A percentile compares a stretch with the other conserved stretches of the same genome.
These are phyloP conservation scores for Ceuthmochares aereus DNA, from an alignment of 2,113 vertebrate genomes.

Conservation along the genomic window DNA sequence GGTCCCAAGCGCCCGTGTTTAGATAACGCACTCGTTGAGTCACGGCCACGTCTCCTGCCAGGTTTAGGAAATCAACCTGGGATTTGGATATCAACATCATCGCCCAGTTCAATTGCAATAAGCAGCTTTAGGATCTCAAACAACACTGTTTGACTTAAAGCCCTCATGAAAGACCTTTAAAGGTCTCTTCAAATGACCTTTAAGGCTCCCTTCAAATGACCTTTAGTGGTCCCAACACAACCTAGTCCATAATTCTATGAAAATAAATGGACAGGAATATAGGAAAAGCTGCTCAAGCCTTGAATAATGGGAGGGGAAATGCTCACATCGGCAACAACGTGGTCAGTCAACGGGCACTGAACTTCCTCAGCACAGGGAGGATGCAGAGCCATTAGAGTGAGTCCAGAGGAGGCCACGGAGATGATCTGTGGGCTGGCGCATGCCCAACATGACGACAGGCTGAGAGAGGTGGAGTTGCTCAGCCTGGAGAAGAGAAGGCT, in stretches of 20 bases:
- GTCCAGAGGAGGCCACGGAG: too few species aligned
- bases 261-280: neutral
- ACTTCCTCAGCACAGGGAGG: neutral
- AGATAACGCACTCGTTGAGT: neutral
- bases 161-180: neutral
- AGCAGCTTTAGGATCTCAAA: neutral
- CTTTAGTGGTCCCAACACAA: neutral
- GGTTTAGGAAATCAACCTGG: neutral
- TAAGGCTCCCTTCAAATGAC: too few species aligned
- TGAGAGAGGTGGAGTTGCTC: too few species aligned
- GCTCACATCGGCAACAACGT: neutral
- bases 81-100: neutral
- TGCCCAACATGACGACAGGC: too few species aligned
- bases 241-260: rapidly evolving
- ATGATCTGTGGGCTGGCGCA: too few species aligned
- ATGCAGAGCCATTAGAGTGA: too few species aligned
- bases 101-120: rapidly evolving
- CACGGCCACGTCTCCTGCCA: neutral
- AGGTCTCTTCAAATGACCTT: neutral
- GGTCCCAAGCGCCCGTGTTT: rapidly evolving
- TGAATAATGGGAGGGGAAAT: neutral
- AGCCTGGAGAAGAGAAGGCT: too few species aligned
- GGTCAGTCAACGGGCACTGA: rapidly evolving
- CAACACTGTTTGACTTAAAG: rapidly evolving
- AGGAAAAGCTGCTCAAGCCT: neutral